Evolutionary conservation across 2,113 vertebrate species (phyloP).

Genomic region (Psittacara wagleri): DNA sequence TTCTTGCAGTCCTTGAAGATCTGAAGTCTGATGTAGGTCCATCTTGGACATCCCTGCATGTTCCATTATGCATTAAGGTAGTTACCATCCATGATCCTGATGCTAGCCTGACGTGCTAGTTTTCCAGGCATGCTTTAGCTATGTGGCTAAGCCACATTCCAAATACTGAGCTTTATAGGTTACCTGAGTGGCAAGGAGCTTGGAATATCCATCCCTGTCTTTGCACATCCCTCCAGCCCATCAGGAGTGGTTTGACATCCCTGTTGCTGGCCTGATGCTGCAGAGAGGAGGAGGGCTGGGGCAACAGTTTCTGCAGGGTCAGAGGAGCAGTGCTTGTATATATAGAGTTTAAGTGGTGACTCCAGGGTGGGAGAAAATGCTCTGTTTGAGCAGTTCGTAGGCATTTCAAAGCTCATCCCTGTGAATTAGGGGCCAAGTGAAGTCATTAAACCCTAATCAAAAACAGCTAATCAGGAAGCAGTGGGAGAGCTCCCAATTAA

Average conservation of each 20-base stretch:
- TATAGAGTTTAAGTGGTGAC: slow-evolving; percentile 22
- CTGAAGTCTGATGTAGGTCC: accelerated
- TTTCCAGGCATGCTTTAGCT: not conserved
- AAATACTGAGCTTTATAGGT: not conserved
- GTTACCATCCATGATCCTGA: not conserved
- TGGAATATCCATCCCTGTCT: not conserved
- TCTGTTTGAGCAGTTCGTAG: slow-evolving; percentile 52
- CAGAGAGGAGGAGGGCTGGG: not conserved
- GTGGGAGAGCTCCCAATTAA: slow-evolving; percentile 75
- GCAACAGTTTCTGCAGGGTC: not conserved
- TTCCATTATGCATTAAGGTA: not conserved
- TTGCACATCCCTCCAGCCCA: not conserved
- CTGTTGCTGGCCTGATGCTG: not conserved
- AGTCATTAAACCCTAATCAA: slow-evolving; percentile 79
- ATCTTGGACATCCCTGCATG: not conserved
- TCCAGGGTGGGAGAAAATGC: slow-evolving; percentile 40
- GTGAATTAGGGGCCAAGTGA: slow-evolving; percentile 63
- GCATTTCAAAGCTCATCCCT: slow-evolving; percentile 48
- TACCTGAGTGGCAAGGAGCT: not conserved
- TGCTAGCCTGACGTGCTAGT: not conserved
- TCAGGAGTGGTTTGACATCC: not conserved
- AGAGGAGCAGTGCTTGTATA: not conserved
- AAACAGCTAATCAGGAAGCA: slow-evolving; percentile 77
- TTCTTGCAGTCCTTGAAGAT: not conserved
- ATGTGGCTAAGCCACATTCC: not conserved